A percentile compares a stretch with the other conserved stretches of the same genome.
Evolutionary conservation across 2,888 invertebrate species (phyloP).

Genomic region (Caenorhabditis panamensis): DNA sequence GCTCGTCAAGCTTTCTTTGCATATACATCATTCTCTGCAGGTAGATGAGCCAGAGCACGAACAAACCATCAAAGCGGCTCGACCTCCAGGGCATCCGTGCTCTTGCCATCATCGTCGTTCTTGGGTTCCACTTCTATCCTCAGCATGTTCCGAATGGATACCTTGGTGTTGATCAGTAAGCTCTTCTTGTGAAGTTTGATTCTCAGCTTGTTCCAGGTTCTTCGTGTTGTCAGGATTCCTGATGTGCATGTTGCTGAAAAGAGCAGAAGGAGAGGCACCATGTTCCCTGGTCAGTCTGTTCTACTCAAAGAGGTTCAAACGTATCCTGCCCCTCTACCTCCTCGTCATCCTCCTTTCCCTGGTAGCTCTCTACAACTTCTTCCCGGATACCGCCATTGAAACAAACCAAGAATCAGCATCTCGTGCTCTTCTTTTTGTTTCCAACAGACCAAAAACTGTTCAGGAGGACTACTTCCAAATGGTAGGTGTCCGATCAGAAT

Average conservation of each 20-base stretch:
- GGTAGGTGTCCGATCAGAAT: slow-evolving; percentile 10
- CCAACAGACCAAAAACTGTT: slow-evolving; percentile 31
- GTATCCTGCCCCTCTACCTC: slow-evolving; percentile 49
- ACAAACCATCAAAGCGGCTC: slow-evolving; percentile 38
- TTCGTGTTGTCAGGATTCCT: slow-evolving; percentile 51
- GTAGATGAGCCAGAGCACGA: slow-evolving; percentile 1
- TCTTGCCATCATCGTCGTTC: slow-evolving; percentile 43
- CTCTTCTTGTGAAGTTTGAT: background rate
- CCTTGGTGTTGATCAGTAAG: slow-evolving; percentile 58
- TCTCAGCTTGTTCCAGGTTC: slow-evolving; percentile 30
- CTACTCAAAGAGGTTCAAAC: slow-evolving; percentile 45
- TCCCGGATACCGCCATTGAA: slow-evolving; percentile 51
- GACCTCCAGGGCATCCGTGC: slow-evolving; percentile 57
- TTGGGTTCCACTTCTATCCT: slow-evolving; percentile 54
- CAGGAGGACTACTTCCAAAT: slow-evolving; percentile 45
- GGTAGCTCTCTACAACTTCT: slow-evolving; percentile 29
- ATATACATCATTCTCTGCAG: background rate
- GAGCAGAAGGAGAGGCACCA: slow-evolving; percentile 4
- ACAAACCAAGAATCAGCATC: slow-evolving; percentile 37
- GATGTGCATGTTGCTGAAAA: slow-evolving; percentile 47
- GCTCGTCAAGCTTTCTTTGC: background rate
- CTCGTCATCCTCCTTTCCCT: slow-evolving; percentile 28
- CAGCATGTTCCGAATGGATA: slow-evolving; percentile 48
- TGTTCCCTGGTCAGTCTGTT: slow-evolving; percentile 27
- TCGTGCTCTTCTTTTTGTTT: slow-evolving; percentile 35